Evolutionary conservation across 1,140 invertebrate genomes (phyloP).

Genomic region (Aphelinus certus): DNA sequence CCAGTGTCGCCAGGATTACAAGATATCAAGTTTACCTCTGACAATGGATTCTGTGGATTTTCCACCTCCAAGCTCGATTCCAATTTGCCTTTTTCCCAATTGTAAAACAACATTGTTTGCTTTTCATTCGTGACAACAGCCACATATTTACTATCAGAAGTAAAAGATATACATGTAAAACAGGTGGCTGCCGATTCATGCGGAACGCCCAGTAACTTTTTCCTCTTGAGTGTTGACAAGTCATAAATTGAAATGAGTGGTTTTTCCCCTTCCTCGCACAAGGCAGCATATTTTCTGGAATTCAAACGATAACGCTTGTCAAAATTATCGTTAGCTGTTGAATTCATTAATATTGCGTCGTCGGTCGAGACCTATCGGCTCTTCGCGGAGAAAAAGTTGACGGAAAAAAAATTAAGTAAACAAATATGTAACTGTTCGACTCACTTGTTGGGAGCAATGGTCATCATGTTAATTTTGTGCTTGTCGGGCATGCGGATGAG

Average conservation of each 20-base stretch:
- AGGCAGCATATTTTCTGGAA: slow-evolving; percentile 68
- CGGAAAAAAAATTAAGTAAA: background rate
- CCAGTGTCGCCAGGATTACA: slow-evolving; percentile 82
- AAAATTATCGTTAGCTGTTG: no score
- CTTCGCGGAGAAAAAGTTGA: background rate
- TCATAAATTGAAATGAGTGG: slow-evolving; percentile 75
- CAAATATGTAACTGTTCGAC: slow-evolving; percentile 29
- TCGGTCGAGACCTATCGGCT: background rate
- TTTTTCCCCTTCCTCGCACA: slow-evolving; percentile 67
- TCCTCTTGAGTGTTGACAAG: slow-evolving; percentile 70
- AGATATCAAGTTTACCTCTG: slow-evolving; percentile 66
- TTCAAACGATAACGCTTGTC: no score
- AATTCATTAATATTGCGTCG: no score
- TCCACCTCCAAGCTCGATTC: slow-evolving; percentile 78
- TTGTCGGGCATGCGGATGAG: slow-evolving; percentile 65
- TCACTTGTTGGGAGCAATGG: slow-evolving; percentile 74
- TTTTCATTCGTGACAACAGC: slow-evolving; percentile 82
- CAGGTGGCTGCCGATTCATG: slow-evolving; percentile 63
- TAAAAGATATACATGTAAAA: slow-evolving; percentile 80
- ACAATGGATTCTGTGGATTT: slow-evolving; percentile 70
- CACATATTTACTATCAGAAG: slow-evolving; percentile 80
- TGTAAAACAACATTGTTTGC: slow-evolving; percentile 82
- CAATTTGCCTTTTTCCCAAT: slow-evolving; percentile 85
- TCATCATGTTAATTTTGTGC: slow-evolving; percentile 67
- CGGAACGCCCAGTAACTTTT: slow-evolving; percentile 71